These are phyloP conservation scores for Eolophus roseicapilla DNA, from an alignment of 2,113 vertebrate species.

Conservation along the genomic window DNA sequence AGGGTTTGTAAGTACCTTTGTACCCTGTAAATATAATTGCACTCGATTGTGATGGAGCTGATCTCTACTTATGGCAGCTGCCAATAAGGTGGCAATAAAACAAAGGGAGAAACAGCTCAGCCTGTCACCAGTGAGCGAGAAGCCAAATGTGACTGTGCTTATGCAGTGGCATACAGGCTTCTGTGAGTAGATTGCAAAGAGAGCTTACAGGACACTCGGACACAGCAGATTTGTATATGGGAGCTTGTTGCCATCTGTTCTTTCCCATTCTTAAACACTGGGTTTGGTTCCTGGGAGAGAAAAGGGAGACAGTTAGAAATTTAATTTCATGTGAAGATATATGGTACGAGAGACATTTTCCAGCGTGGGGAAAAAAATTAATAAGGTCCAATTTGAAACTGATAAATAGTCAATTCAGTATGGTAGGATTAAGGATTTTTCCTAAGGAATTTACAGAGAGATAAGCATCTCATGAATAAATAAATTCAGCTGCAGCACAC, in stretches of 20 bases:
- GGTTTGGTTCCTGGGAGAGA: slow-evolving; percentile 18
- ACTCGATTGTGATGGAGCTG: slow-evolving; percentile 9
- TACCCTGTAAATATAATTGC: slow-evolving; percentile 50
- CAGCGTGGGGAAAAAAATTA: slow-evolving; percentile 64
- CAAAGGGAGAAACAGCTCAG: slow-evolving; percentile 58
- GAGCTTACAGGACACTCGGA: slow-evolving; percentile 16
- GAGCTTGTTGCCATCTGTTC: slow-evolving; percentile 45
- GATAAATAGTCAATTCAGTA: slow-evolving; percentile 76
- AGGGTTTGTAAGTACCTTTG: slow-evolving; percentile 22
- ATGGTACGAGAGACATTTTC: neutral
- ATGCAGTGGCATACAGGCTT: neutral
- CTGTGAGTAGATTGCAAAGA: slow-evolving; percentile 24
- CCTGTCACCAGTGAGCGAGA: slow-evolving; percentile 45
- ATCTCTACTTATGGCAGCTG: slow-evolving; percentile 51
- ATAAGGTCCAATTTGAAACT: slow-evolving; percentile 77
- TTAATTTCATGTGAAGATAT: neutral
- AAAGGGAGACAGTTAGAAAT: slow-evolving; percentile 40
- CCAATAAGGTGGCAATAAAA: slow-evolving; percentile 52
- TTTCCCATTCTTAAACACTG: slow-evolving; percentile 44
- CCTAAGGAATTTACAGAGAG: slow-evolving; percentile 71
- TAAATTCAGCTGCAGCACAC: slow-evolving; percentile 68
- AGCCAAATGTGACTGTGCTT: slow-evolving; percentile 44
- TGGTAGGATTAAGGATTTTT: slow-evolving; percentile 74
- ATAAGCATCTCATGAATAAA: slow-evolving; percentile 81
- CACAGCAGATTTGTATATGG: neutral